These are phyloP conservation scores for Matsumyia berberina DNA, from an alignment of 2,888 invertebrate species.

Conservation along the genomic window DNA sequence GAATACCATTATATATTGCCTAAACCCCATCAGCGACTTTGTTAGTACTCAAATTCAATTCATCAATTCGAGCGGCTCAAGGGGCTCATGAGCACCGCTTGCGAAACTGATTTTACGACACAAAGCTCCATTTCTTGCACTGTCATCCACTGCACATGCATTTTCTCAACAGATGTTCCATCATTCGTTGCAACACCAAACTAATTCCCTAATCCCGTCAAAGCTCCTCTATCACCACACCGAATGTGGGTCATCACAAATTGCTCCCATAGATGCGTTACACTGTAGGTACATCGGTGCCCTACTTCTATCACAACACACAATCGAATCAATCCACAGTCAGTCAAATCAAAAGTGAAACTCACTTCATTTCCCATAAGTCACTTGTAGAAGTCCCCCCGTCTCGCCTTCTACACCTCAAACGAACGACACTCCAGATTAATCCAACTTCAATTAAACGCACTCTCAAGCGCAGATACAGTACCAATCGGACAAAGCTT, in stretches of 20 bases:
- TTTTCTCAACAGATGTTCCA: no score
- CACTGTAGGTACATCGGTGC: slow-evolving; percentile 39
- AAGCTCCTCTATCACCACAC: not conserved
- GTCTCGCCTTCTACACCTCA: slow-evolving; percentile 14
- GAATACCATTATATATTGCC: no score
- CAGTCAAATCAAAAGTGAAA: slow-evolving; percentile 72
- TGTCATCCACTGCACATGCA: no score
- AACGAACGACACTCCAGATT: slow-evolving; percentile 61
- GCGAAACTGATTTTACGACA: no score
- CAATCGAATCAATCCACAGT: slow-evolving; percentile 49
- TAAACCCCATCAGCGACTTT: no score
- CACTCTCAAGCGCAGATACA: slow-evolving; percentile 67
- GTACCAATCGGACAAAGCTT: slow-evolving; percentile 55
- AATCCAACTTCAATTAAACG: slow-evolving; percentile 74
- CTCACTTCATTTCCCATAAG: slow-evolving; percentile 65
- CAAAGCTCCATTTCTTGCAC: no score
- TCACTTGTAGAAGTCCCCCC: slow-evolving; percentile 33
- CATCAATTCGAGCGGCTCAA: no score
- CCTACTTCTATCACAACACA: slow-evolving; percentile 65
- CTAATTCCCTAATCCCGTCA: not conserved
- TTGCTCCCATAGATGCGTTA: slow-evolving; percentile 28
- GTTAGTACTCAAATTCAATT: no score
- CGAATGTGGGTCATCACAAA: slow-evolving; percentile 47
- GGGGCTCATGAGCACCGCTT: no score
- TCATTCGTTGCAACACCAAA: no score